These are phyloP conservation scores for Aphelenchoides besseyi DNA, from an alignment of 1,140 invertebrate genomes.

Conservation along the genomic window DNA sequence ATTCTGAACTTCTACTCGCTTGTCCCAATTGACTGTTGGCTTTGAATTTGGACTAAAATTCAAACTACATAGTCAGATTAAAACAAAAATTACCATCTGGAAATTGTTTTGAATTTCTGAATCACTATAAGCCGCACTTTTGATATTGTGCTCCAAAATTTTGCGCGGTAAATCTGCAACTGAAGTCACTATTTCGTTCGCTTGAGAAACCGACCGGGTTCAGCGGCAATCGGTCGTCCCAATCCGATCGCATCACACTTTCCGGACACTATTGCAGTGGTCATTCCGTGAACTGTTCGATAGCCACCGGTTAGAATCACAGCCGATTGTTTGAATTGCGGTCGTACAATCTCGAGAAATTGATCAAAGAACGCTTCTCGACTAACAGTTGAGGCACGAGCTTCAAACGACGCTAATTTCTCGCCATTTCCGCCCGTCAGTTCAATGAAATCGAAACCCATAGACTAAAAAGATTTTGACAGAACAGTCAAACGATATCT, in stretches of 20 bases:
- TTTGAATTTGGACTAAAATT: background rate
- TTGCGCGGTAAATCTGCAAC: slow-evolving; percentile 18
- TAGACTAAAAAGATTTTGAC: background rate
- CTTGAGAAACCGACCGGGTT: slow-evolving; percentile 31
- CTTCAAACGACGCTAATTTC: slow-evolving; percentile 24
- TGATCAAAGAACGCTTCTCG: slow-evolving; percentile 30
- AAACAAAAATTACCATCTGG: background rate
- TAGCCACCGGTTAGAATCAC: slow-evolving; percentile 31
- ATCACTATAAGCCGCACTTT: background rate
- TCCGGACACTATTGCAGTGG: slow-evolving; percentile 19
- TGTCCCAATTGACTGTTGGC: slow-evolving; percentile 2
- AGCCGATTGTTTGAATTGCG: slow-evolving; percentile 26
- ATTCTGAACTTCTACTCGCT: background rate
- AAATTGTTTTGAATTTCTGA: slow-evolving; percentile 11
- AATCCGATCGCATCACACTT: slow-evolving; percentile 41
- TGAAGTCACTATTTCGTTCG: no score
- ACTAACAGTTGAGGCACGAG: slow-evolving; percentile 33
- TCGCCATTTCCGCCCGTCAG: slow-evolving; percentile 47
- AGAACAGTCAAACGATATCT: background rate
- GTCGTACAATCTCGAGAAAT: slow-evolving; percentile 20
- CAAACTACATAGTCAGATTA: background rate
- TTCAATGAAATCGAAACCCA: slow-evolving; percentile 47
- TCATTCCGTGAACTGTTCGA: slow-evolving; percentile 29
- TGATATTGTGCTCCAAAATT: slow-evolving; percentile 1
- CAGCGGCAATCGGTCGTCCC: slow-evolving; percentile 44